Base-by-base conservation (phyloP, 1,140 invertebrate genomes). In the Riptortus pedestris region DNA sequence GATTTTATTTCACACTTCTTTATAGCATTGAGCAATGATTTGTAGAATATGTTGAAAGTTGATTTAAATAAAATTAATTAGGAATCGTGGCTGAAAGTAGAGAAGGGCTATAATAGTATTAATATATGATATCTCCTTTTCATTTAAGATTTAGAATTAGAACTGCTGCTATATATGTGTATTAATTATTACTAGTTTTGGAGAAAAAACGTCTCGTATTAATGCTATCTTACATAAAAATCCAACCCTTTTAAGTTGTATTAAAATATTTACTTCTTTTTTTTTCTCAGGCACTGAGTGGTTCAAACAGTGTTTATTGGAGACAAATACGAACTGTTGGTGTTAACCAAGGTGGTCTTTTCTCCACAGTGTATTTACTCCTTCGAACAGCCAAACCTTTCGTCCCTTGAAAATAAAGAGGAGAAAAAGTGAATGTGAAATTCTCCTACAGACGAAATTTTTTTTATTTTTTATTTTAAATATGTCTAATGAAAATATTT, bases 271-370 rank as follows among this genome's bases (percentile, higher is more conserved):
- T n/a, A 1, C 7, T 63, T 64, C 28, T 28, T 28, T 31, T 65
- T 67, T 58, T 64, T 65, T 72, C 67, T 22, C 45, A 75, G 71
- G 72, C 72, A 66, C 66, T 74, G 16, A 48, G 64, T 20, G 38
- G 58, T 5, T 62, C 29, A 28, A 29, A 48, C 18, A 43, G 22
- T 28, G 20, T 26, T 14, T 58, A 66, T 26, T 75, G 75, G 63
- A 66, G 65, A 24, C 67, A 74, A 12, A 71, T 65, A 43, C 73
- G 73, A 68, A 71, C 68, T 27, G 61, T 76, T 24, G 68, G 68
- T 58, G 71, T 74, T 9, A 76, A 75, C 28, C 72, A 76, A 60
- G 75, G 75, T n/a, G 75, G 75, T 2, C 66, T 77, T 1, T 68
- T 70, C 63, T 74, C 73, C 31, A 70, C 64, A 38, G 74, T 74